Conservation (phyloP, 2,113 vertebrate genomes). For the Orcinus orca region DNA sequence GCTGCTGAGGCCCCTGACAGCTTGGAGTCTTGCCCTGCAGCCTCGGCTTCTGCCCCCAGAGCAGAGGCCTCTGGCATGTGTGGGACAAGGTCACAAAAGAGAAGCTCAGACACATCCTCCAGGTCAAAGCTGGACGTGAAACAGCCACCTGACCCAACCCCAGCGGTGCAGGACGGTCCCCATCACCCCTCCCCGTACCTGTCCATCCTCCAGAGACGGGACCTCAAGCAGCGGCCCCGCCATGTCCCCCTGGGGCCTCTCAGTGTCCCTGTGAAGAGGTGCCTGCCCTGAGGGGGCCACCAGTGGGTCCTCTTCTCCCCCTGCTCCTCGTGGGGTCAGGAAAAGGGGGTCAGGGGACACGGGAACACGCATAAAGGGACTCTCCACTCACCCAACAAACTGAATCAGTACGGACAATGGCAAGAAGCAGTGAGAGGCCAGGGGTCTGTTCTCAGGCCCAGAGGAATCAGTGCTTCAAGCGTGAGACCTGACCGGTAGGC, state of each 20-base stretch:
- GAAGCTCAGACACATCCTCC: background rate
- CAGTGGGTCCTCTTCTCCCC: background rate
- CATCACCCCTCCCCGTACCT: accelerated
- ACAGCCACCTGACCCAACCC: background rate
- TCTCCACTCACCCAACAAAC: background rate
- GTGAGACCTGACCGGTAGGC: background rate
- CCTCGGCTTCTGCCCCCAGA: background rate
- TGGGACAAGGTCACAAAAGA: background rate
- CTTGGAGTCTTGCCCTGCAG: background rate
- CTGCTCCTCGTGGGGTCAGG: background rate
- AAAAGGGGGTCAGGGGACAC: background rate
- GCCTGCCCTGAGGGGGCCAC: background rate
- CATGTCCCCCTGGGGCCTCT: accelerated
- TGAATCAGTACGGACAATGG: background rate
- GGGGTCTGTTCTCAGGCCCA: background rate
- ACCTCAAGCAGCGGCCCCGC: accelerated
- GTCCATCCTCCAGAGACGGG: background rate
- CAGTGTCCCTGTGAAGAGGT: background rate
- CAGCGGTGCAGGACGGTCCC: accelerated
- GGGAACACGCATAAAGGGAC: background rate
- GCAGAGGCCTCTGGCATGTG: background rate
- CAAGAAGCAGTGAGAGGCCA: background rate
- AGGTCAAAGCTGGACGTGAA: background rate
- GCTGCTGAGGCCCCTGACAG: background rate
- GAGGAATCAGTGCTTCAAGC: background rate